Conservation (phyloP, 2,888 invertebrate species). For the Troglohyphantes excavatus region DNA sequence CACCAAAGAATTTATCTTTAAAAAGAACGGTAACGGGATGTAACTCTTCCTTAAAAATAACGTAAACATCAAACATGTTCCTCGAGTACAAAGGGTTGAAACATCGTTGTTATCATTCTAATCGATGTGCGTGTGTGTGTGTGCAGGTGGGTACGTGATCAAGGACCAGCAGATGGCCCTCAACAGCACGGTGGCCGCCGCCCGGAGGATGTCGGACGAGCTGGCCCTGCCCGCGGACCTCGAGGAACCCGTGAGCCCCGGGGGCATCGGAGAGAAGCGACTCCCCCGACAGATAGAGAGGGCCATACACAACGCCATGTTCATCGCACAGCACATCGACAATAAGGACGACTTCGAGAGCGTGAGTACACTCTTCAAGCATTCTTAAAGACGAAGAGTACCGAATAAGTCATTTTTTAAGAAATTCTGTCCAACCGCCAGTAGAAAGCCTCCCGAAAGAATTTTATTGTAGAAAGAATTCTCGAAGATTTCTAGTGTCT, state of each 20-base stretch:
- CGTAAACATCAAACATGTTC: too few species aligned
- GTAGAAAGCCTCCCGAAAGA: too few species aligned
- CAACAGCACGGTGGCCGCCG: constrained; percentile 48
- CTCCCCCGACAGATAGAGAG: constrained; percentile 96
- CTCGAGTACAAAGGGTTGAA: too few species aligned
- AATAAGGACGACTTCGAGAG: constrained; percentile 83
- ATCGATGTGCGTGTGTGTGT: neutral
- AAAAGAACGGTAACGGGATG: too few species aligned
- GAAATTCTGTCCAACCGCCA: too few species aligned
- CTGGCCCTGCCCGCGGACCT: constrained; percentile 84
- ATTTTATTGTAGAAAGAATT: too few species aligned
- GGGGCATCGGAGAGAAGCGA: constrained; percentile 82
- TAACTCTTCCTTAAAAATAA: too few species aligned
- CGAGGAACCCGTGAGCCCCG: constrained; percentile 89
- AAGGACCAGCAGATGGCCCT: constrained; percentile 38
- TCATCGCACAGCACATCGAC: constrained; percentile 96
- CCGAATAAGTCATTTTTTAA: too few species aligned
- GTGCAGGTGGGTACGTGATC: neutral
- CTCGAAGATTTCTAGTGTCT: too few species aligned
- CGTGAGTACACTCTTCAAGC: constrained; percentile 74
- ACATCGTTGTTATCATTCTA: too few species aligned
- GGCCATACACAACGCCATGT: constrained; percentile 96
- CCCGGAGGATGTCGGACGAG: constrained; percentile 85
- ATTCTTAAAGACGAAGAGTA: too few species aligned
- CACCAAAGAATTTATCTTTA: too few species aligned